Base-by-base conservation (phyloP, 2,113 vertebrate genomes). In the Aptenodytes forsteri region DNA sequence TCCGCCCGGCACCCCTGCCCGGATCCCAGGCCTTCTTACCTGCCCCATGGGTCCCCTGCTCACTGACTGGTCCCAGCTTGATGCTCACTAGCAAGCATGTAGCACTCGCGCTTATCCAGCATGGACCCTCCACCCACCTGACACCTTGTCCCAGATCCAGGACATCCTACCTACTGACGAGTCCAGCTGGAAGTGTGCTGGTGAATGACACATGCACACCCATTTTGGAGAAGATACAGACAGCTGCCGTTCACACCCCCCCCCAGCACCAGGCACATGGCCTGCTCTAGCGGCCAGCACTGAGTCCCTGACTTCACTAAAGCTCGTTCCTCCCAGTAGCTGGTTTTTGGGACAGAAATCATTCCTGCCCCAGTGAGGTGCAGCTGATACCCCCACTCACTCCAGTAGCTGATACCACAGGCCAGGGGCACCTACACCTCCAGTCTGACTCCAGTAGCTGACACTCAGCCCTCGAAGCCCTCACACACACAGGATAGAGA, bases 271-370 rank as follows among this genome's bases (percentile, higher is more conserved):
- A 58, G 62, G 34, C 40, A 62, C 36, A 16, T 0, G 0, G 14
- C 17, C 23, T n/a, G 18, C 38, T 78, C 19, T 56, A 38, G 34
- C 36, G 0, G 0, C 58, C 7, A 23, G n/a, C 8, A 1, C 16
- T 15, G 34, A 40, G 58, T 6, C 9, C 15, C 22, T 85, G 16
- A 4, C 47, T 67, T 62, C 3, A 4, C 30, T 62, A 26, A 27
- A 3, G 26, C 34, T 1, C 1, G 7, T 10, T 62, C 42, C 7
- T 62, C 34, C 55, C 38, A 34, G 30, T 7, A 23, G 47, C 6
- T 58, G 23, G 0, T 32, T 76, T 90, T 26, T 32, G 52, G 12
- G 90, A 29, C 21, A 73, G 7, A 52, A 2, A 7, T 11, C 2
- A 1, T 79, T 75, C 18, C 16, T 7, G 6, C 4, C 23, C 30